Percentiles rank a stretch among this genome's conserved stretches.
phyloP scores from a whole-genome alignment of 1,140 invertebrate genomes.

The Lethocerus indicus region DNA sequence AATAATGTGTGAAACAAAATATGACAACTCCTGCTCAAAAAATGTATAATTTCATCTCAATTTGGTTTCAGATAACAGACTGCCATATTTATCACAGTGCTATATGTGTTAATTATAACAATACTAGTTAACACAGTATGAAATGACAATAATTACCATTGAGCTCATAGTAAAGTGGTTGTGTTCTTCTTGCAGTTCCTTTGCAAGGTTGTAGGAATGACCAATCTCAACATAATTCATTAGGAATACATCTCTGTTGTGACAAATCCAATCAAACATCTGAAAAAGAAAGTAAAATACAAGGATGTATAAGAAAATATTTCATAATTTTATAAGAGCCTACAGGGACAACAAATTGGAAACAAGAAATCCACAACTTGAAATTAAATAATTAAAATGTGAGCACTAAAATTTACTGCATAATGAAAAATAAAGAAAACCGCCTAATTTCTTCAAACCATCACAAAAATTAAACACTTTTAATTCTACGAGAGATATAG shows the following conservation, averaged over 20 bases:
- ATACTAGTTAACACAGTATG: too few relatives aligned
- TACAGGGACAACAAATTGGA: too few relatives aligned
- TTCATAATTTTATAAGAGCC: too few relatives aligned
- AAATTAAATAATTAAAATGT: too few relatives aligned
- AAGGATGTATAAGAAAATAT: slow-evolving; percentile 3
- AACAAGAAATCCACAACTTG: too few relatives aligned
- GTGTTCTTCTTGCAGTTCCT: slow-evolving; percentile 86
- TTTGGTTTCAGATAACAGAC: neutral
- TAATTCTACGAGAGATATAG: too few relatives aligned
- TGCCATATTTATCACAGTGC: too few relatives aligned
- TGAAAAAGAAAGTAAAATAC: slow-evolving; percentile 26
- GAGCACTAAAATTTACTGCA: too few relatives aligned
- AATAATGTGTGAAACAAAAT: neutral
- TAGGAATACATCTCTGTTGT: slow-evolving; percentile 86
- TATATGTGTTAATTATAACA: too few relatives aligned
- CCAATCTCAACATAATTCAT: slow-evolving; percentile 94
- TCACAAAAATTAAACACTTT: too few relatives aligned
- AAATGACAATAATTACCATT: slow-evolving; percentile 56
- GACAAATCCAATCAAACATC: slow-evolving; percentile 97
- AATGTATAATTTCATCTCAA: neutral
- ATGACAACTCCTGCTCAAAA: neutral
- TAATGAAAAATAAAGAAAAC: too few relatives aligned
- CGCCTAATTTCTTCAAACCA: too few relatives aligned
- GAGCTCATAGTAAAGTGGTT: slow-evolving; percentile 87
- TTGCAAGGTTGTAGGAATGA: slow-evolving; percentile 76